Evolutionary conservation across 2,888 invertebrate species (phyloP).

Genomic region (Dryadula phaetusa): DNA sequence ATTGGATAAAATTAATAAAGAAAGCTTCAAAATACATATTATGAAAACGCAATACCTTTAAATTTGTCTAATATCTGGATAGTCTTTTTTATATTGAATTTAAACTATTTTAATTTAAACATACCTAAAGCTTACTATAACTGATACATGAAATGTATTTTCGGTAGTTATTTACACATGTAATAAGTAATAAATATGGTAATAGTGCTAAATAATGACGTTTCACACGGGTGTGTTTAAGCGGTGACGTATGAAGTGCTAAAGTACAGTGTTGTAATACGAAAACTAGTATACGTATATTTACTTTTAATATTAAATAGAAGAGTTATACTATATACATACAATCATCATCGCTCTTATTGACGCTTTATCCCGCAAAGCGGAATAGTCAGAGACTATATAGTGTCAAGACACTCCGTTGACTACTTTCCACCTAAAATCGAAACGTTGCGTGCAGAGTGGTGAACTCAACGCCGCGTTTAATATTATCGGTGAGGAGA

Average conservation of each 20-base stretch:
- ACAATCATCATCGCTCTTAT: no score
- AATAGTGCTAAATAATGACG: slow-evolving; percentile 52
- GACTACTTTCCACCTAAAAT: no score
- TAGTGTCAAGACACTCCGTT: no score
- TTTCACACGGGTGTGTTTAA: slow-evolving; percentile 42
- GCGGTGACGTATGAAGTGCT: slow-evolving; percentile 49
- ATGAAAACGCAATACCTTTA: no score
- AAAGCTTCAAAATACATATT: not conserved
- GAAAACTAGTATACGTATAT: slow-evolving; percentile 36
- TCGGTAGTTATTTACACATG: slow-evolving; percentile 45
- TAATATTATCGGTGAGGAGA: no score
- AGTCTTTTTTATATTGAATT: no score
- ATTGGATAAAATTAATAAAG: not conserved
- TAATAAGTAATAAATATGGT: slow-evolving; percentile 43
- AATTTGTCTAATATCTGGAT: no score
- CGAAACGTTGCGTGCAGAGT: no score
- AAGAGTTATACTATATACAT: not conserved
- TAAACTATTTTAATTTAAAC: not conserved
- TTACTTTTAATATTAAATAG: slow-evolving; percentile 19
- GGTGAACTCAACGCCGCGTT: no score
- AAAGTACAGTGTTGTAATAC: slow-evolving; percentile 48
- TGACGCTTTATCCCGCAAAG: no score
- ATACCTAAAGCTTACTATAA: not conserved
- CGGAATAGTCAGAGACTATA: no score
- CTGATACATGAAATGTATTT: slow-evolving; percentile 17